phyloP scores from a whole-genome alignment of 2,797 vertebrate species.

The Smutsia temminckii region DNA sequence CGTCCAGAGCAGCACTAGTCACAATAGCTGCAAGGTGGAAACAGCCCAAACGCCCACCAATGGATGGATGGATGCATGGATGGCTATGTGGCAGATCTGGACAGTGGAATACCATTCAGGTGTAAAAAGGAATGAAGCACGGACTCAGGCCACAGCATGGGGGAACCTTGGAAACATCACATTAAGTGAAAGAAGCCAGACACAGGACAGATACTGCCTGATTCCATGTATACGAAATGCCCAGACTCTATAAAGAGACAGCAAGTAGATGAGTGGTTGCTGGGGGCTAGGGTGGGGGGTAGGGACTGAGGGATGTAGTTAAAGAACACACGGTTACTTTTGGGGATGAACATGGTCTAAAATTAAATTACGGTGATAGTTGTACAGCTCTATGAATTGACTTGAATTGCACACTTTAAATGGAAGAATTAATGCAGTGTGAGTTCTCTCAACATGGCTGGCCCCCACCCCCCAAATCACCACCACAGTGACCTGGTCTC shows the following conservation, averaged over 20 bases:
- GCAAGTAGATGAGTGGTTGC: neutral
- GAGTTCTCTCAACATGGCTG: neutral
- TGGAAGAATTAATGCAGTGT: neutral
- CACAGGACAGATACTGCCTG: neutral
- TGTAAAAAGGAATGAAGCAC: neutral
- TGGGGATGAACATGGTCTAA: neutral
- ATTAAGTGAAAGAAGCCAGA: neutral
- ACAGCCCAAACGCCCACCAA: no score
- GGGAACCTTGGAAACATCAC: no score
- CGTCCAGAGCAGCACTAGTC: rapidly evolving
- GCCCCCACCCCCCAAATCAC: neutral
- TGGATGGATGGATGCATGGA: no score
- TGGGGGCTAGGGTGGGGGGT: neutral
- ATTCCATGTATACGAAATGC: neutral
- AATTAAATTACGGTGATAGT: neutral
- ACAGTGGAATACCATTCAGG: neutral
- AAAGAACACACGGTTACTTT: neutral
- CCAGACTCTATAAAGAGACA: neutral
- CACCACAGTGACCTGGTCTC: neutral
- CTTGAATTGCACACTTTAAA: neutral
- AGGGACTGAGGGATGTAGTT: neutral
- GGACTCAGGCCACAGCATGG: rapidly evolving
- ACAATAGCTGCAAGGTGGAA: neutral
- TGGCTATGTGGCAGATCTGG: no score
- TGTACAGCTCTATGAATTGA: neutral